Evolutionary conservation across 2,113 vertebrate genomes (phyloP), one percentile per base, ranked within the genome.

Genomic region (Lanius ludovicianus): DNA sequence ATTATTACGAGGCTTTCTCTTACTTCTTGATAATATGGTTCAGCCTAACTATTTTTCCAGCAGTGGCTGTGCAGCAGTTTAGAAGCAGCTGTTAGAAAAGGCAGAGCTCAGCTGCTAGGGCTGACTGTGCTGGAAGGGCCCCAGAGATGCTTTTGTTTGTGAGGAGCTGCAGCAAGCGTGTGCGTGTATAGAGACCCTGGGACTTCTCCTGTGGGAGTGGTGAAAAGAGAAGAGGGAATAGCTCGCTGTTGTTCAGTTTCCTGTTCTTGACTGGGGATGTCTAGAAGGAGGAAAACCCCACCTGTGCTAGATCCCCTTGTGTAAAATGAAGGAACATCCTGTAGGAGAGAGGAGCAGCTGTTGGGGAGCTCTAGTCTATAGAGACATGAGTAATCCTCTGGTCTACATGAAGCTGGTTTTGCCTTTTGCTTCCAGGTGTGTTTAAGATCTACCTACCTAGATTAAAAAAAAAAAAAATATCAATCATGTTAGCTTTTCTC

Each of bases 31-130:
- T 60, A 52, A 56, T 56, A 30, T 30, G 55, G 41, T 65, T 63
- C 37, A 92, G 41, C n/a, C 4, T 28, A 37, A 35, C 14, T 80
- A 2, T 79, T 88, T 84, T 80, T 53, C 59, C 57, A 52, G 49
- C 53, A 87, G 78, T 68, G 57, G 11, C 56, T 82, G 65, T 84
- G 65, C 7, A 39, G 70, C 60, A 75, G 41, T 84, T 90, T 19
- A 78, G 69, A 65, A 74, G 25, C 46, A 74, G 39, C 75, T 85
- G 62, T 41, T 79, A 79, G 33, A 81, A 93, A 78, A 92, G 44
- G 30, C 33, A 76, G 39, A 55, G 47, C 67, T 67, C 37, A 56
- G n/a, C 11, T 88, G 30, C 44, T 25, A 16, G n/a, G 27, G 33
- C 44, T 74, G 11, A 8, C 7, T 60, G 18, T 82, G 21, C 37